A percentile compares a stretch with the other conserved stretches of the same genome.
phyloP scores from a whole-genome alignment of 2,797 vertebrate genomes.

The Dendrocincla tyrannina region DNA sequence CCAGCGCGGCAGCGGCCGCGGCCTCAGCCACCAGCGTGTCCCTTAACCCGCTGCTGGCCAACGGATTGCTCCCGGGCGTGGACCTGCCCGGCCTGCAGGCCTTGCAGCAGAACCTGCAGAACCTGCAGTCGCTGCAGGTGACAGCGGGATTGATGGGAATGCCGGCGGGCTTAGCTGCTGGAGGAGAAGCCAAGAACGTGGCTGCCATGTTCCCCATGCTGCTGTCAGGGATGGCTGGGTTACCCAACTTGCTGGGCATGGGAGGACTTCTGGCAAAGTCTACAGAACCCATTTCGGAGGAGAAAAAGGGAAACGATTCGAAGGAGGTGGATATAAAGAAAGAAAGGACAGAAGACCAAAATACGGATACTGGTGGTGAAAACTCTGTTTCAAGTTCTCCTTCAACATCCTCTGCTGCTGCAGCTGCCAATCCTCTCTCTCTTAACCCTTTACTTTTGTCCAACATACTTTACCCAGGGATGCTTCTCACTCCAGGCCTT shows the following conservation, averaged over 20 bases:
- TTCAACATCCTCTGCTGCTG: constrained; percentile 83
- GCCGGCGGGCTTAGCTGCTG: constrained; percentile 82
- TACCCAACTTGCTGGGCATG: constrained; percentile 92
- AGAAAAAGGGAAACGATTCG: constrained; percentile 81
- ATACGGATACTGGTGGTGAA: constrained; percentile 75
- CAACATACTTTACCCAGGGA: constrained; percentile 99
- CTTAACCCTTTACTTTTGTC: constrained; percentile 97
- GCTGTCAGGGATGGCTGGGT: constrained; percentile 91
- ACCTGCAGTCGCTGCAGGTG: constrained; percentile 92
- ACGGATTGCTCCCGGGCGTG: constrained; percentile 90
- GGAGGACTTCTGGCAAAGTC: constrained; percentile 84
- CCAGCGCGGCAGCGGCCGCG: constrained; percentile 68
- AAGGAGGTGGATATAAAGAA: constrained; percentile 84
- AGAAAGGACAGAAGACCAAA: constrained; percentile 94
- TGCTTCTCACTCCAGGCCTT: constrained; percentile 99
- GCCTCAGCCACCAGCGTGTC: constrained; percentile 71
- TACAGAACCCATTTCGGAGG: constrained; percentile 78
- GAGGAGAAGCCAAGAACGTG: constrained; percentile 84
- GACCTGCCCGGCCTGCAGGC: constrained; percentile 92
- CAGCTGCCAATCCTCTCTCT: constrained; percentile 86
- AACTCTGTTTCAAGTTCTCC: constrained; percentile 78
- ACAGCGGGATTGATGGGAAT: constrained; percentile 93
- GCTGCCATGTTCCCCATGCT: constrained; percentile 98
- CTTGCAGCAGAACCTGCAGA: constrained; percentile 96
- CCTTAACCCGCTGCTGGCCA: constrained; percentile 86